Evolutionary conservation across 2,797 vertebrate genomes (phyloP), one percentile per base, ranked within the genome.

Genomic region (Molossus alvarezi): DNA sequence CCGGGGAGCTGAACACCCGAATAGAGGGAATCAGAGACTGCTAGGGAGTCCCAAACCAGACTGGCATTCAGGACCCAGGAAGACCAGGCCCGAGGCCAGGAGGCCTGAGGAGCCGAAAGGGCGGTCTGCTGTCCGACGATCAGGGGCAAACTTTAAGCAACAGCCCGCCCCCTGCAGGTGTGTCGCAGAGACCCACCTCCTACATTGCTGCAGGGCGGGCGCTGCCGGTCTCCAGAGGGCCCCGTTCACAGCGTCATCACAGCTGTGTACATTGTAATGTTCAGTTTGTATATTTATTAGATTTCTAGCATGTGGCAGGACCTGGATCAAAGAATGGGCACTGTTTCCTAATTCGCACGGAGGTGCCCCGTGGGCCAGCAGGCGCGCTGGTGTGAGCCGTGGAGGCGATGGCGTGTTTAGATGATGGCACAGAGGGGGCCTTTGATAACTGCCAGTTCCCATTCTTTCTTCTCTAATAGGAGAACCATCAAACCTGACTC

Each of bases 361-460:
- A 58, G 55, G 9, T 8, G 1, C 9, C 67, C 41, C 1, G 3
- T 23, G 27, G 21, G 79, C n/a, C 73, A 18, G 12, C 29, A 27
- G 72, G 8, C 13, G 8, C 15, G 27, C 64, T 8, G 6, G 33
- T 4, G 17, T 15, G 73, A 37, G 69, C 37, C 67, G 41, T 1
- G 9, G 15, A 6, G 27, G 87, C 6, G 5, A 41, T 2, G 1
- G 20, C 0, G 0, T 20, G 72, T 58, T n/a, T 27, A 7, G 23
- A 12, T 55, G 23, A 0, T 7, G 21, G 29, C 60, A 17, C 69
- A 1, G 62, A 45, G 53, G 3, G 21, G 11, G 41, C 25, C 73
- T 9, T 11, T 10, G 55, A 65, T 48, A 37, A 21, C 58, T 1
- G 18, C 57, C 2, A 0, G 2, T 14, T 37, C 18, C 53, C 18